These are phyloP conservation scores for Lepus timidus DNA, from an alignment of 2,113 vertebrate species.

Conservation along the genomic window DNA sequence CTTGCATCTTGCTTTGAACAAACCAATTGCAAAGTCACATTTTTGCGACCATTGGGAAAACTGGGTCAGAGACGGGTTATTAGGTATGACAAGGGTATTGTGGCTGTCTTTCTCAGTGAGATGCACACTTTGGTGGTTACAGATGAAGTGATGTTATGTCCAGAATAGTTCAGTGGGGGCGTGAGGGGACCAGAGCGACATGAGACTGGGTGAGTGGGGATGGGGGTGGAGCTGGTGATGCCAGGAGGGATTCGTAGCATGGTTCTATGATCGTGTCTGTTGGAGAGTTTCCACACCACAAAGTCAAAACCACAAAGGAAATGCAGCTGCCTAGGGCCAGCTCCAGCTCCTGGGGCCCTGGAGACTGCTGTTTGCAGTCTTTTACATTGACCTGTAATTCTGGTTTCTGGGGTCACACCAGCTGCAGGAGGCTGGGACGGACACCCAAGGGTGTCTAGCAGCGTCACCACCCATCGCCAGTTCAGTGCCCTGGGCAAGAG, in stretches of 20 bases:
- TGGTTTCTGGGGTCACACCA: not conserved
- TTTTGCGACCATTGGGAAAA: not conserved
- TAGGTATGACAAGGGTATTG: not conserved
- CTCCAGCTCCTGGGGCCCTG: no score
- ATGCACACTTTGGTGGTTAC: not conserved
- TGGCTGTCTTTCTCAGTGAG: not conserved
- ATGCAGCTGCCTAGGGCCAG: not conserved
- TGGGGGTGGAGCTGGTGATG: not conserved
- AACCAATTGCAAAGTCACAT: not conserved
- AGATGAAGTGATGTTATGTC: not conserved
- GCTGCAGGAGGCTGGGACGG: fast-evolving
- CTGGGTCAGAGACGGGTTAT: not conserved
- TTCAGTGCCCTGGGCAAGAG: not conserved
- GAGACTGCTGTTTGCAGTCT: not conserved
- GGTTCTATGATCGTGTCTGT: not conserved
- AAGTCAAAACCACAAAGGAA: not conserved
- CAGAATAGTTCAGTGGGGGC: not conserved
- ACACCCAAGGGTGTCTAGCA: not conserved
- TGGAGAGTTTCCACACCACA: slow-evolving; percentile 3
- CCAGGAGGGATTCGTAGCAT: not conserved
- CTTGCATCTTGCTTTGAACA: slow-evolving; percentile 41
- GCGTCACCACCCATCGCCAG: not conserved
- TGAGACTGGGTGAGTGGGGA: not conserved
- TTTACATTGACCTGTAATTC: not conserved
- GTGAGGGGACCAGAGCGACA: not conserved